A percentile compares a stretch with the other conserved stretches of the same genome.
Conservation (phyloP, 2,113 vertebrate genomes). For the Pteropus alecto region DNA sequence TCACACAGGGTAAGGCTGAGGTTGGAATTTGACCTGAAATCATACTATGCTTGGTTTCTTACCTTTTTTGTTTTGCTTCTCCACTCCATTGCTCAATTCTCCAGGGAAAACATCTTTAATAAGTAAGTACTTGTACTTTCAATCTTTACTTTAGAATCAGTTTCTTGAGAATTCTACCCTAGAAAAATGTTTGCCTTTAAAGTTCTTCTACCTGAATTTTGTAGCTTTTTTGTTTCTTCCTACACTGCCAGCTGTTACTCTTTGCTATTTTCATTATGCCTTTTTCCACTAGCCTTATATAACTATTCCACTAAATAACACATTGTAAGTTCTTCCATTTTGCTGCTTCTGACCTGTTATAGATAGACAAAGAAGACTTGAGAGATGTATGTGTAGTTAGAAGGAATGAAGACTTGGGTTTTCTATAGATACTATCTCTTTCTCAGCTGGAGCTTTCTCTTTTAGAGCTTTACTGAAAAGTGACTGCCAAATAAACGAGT, state of each 20-base stretch:
- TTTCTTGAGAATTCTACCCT: background rate
- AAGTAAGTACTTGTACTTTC: background rate
- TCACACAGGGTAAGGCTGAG: background rate
- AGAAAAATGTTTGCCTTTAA: background rate
- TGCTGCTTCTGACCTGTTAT: background rate
- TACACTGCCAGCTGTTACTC: background rate
- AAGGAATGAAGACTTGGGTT: background rate
- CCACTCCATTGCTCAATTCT: background rate
- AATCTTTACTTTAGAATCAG: background rate
- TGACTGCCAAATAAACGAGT: slow-evolving; percentile 36
- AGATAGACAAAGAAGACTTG: background rate
- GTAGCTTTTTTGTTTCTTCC: background rate
- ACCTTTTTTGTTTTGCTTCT: background rate
- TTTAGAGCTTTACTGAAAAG: slow-evolving; percentile 13
- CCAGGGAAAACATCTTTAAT: background rate
- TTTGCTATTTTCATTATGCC: background rate
- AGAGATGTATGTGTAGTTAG: background rate
- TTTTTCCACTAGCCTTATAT: background rate
- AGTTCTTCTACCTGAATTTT: background rate
- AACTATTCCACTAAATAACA: background rate
- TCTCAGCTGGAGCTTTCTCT: background rate
- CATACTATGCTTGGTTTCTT: background rate
- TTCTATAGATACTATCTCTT: background rate
- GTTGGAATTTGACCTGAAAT: background rate
- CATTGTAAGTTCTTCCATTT: background rate